Percentiles rank a stretch among this genome's conserved stretches.
phyloP scores from a whole-genome alignment of 2,888 invertebrate genomes.

The Bombylius discolor region DNA sequence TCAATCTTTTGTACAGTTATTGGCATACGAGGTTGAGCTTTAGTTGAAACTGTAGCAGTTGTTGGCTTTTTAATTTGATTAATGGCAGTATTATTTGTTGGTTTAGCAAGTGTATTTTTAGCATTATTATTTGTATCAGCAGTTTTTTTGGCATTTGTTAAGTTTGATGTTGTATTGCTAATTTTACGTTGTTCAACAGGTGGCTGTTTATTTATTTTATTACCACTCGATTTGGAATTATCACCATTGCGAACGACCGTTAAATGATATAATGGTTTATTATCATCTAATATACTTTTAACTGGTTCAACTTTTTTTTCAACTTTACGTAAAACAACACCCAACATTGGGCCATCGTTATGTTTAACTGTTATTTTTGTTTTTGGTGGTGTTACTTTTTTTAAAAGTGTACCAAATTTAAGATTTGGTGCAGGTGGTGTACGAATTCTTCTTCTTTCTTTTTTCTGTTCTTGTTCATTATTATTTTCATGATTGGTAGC shows the following conservation, averaged over 20 bases:
- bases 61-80: slow-evolving; percentile 9
- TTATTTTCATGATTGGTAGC: neutral
- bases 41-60: slow-evolving; percentile 15
- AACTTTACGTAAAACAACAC: slow-evolving; percentile 33
- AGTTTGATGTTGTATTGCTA: neutral
- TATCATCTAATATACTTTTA: slow-evolving; percentile 34
- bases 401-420: slow-evolving; percentile 29
- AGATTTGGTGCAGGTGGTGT: slow-evolving; percentile 34
- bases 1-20: slow-evolving; percentile 36
- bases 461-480: slow-evolving; percentile 19
- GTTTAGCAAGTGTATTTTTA: neutral
- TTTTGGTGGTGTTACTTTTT: slow-evolving; percentile 29
- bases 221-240: slow-evolving; percentile 20
- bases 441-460: slow-evolving; percentile 22
- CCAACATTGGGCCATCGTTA: slow-evolving; percentile 29
- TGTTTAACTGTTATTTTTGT: slow-evolving; percentile 29
- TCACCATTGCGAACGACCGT: slow-evolving; percentile 30
- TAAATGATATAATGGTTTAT: slow-evolving; percentile 32
- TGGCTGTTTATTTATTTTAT: slow-evolving; percentile 22
- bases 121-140: neutral
- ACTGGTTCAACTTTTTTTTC: slow-evolving; percentile 30
- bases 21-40: slow-evolving; percentile 27
- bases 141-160: neutral
- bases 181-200: neutral
- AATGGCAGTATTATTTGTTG: neutral